Evolutionary conservation across 2,888 invertebrate genomes (phyloP), one percentile per base, ranked within the genome.

Genomic region (Corbicula japonica): DNA sequence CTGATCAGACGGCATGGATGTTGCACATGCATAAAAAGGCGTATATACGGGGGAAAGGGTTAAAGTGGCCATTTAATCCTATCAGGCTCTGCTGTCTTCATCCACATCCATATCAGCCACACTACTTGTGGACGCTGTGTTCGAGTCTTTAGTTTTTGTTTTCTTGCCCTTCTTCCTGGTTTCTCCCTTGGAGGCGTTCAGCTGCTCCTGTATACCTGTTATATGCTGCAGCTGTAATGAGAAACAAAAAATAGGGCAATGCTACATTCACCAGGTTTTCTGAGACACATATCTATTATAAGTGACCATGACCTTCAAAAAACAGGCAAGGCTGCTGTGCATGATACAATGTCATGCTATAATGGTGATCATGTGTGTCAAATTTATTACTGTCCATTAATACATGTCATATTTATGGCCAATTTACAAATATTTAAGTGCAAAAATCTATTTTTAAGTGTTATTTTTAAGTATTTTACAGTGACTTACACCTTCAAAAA

Each of bases 141-240:
- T 32, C 21, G 32, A 34, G 21, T 65, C 65, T 50, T 80, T 80
- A 5, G 73, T 23, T 60, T 73, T 83, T 8, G 46, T 21, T 65
- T 83, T 80, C 58, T 72, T 68, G 48, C 61, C 46, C 52, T 70
- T 76, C 60, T 84, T 84, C 73, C 77, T 84, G 15, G 80, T 41
- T 41, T 82, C 84, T 12, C 62, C 78, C 52, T 76, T 80, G 8
- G 61, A 32, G 0, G 73, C 77, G n/a, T 38, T 69, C 4, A 80
- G 38, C 71, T 82, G 71, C 5, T 80, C 77, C 26, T 84, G 82
- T 6, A 82, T 30, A 18, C 35, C 58, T 44, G 61, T 77, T 12
- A 84, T 80, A 48, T 84, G 76, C 10, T 80, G 60, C 12, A 82
- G 69, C 84, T 84, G 72, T n/a, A 78, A 71, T 35, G 44, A 21